Evolutionary conservation across 2,888 invertebrate species (phyloP).

Genomic region (Fabriciana adippe): DNA sequence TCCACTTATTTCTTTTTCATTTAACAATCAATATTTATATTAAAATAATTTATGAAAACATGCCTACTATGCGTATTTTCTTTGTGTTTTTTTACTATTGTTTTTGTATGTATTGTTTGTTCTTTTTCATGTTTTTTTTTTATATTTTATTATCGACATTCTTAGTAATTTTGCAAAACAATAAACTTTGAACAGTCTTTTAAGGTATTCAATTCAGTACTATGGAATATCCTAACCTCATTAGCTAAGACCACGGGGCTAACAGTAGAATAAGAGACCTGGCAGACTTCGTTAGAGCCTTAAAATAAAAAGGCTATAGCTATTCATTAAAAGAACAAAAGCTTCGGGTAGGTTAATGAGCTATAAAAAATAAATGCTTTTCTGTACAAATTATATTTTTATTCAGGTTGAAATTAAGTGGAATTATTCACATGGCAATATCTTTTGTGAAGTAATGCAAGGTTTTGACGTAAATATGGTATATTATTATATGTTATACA

Average conservation of each 20-base stretch:
- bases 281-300: conserved; percentile 20
- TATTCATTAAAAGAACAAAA: conserved; percentile 27
- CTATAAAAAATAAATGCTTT: conserved; percentile 13
- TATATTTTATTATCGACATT: too few species aligned
- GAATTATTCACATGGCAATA: not conserved
- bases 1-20: too few species aligned
- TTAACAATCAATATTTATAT: too few species aligned
- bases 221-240: conserved; percentile 4
- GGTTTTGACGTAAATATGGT: too few species aligned
- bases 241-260: conserved; percentile 4
- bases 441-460: not conserved
- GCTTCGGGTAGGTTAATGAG: conserved; percentile 26
- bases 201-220: not conserved
- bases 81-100: too few species aligned
- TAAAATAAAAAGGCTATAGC: conserved; percentile 20
- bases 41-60: too few species aligned
- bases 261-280: conserved; percentile 17
- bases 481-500: too few species aligned
- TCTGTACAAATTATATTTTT: conserved; percentile 18
- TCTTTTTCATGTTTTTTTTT: too few species aligned
- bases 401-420: conserved; percentile 14
- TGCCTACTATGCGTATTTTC: too few species aligned
- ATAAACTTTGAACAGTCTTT: not conserved
- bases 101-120: too few species aligned
- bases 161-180: too few species aligned